These are phyloP conservation scores for Aspidoscelis tigris DNA, from an alignment of 2,113 vertebrate genomes.

Conservation along the genomic window DNA sequence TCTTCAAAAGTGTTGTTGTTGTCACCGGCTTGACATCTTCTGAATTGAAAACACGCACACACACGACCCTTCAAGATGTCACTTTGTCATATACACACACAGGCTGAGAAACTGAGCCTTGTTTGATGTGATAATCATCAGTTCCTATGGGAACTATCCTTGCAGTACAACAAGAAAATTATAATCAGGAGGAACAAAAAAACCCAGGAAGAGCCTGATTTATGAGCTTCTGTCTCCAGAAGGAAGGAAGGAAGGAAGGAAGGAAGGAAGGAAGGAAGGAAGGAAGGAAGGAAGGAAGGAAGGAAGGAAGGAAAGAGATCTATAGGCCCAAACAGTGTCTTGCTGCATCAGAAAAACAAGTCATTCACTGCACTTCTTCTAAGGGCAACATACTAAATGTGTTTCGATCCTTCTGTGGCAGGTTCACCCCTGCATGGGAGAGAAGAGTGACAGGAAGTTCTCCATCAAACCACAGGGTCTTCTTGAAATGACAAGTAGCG, in stretches of 20 bases:
- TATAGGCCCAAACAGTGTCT: background rate
- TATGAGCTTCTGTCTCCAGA: background rate
- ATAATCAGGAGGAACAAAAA: background rate
- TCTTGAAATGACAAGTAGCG: too few species aligned
- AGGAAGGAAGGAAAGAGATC: background rate
- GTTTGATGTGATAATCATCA: background rate
- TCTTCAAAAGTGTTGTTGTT: background rate
- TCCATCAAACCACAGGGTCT: too few species aligned
- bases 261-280: too few species aligned
- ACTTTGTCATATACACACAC: background rate
- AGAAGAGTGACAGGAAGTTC: too few species aligned
- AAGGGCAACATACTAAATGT: background rate
- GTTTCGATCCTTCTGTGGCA: background rate
- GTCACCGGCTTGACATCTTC: conserved; percentile 2
- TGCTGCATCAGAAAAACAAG: too few species aligned
- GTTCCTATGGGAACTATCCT: background rate
- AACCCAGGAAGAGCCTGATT: background rate
- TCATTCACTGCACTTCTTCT: background rate
- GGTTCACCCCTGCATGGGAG: background rate
- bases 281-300: too few species aligned
- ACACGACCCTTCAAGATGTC: background rate
- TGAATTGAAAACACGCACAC: background rate
- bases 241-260: too few species aligned
- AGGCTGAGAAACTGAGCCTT: background rate
- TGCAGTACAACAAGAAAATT: conserved; percentile 17